Conservation (phyloP, 2,113 vertebrate genomes). For the Manacus vitellinus region DNA sequence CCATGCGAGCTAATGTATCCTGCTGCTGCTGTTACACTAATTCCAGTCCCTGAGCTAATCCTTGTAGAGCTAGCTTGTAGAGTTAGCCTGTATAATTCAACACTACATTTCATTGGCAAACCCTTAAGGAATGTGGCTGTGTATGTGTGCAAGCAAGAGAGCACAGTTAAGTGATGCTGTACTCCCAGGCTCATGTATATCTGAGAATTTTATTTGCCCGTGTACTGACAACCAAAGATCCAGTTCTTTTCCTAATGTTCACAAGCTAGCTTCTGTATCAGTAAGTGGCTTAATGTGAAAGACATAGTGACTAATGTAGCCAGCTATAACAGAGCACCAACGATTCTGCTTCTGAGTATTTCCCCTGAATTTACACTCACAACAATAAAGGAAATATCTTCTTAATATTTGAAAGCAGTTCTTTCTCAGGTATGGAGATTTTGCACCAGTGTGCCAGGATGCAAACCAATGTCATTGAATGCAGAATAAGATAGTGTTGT, state of each 20-base stretch:
- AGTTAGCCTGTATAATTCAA: conserved; percentile 33
- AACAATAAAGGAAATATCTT: not conserved
- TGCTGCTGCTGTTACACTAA: conserved; percentile 7
- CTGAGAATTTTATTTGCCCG: not conserved
- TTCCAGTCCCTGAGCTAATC: conserved; percentile 26
- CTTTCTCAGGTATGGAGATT: not conserved
- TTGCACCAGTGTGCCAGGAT: not conserved
- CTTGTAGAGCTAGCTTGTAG: not conserved
- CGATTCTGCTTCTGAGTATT: not conserved
- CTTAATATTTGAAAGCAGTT: not conserved
- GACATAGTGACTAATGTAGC: not conserved
- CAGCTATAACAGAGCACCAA: not conserved
- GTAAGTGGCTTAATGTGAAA: conserved; percentile 3
- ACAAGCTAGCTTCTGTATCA: not conserved
- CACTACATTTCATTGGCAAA: conserved; percentile 3
- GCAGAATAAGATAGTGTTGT: not conserved
- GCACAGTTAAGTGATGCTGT: not conserved
- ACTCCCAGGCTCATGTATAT: not conserved
- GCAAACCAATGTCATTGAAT: not conserved
- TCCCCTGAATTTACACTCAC: not conserved
- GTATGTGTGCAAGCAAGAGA: not conserved
- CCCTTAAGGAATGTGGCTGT: not conserved
- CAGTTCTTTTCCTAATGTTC: not conserved
- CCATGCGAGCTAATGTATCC: not conserved
- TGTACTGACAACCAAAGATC: not conserved